These are phyloP conservation scores for Ochropleura leucogaster DNA, from an alignment of 2,888 invertebrate species.

Conservation along the genomic window DNA sequence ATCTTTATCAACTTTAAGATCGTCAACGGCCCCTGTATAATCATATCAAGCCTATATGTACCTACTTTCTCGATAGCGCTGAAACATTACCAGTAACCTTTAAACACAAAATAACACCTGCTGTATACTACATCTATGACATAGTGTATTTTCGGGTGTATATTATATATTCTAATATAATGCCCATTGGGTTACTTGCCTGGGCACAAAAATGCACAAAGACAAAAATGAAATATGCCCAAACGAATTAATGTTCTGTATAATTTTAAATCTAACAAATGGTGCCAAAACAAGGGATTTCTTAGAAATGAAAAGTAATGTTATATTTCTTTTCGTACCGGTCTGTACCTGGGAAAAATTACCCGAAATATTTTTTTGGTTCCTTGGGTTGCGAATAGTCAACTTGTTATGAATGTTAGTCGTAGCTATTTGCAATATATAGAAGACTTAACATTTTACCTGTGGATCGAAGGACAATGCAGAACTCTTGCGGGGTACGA, in stretches of 20 bases:
- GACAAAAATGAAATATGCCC: not conserved
- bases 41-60: not conserved
- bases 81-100: not conserved
- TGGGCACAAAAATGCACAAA: too few relatives aligned
- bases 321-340: not conserved
- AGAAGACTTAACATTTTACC: not conserved
- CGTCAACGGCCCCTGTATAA: not conserved
- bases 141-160: not conserved
- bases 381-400: not conserved
- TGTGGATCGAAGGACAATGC: not conserved
- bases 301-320: not conserved
- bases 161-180: not conserved
- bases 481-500: not conserved
- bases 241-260: too few relatives aligned
- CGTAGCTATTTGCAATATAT: not conserved
- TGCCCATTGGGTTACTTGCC: not conserved
- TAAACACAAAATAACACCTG: not conserved
- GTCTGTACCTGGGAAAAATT: not conserved
- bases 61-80: not conserved
- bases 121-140: not conserved
- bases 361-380: not conserved
- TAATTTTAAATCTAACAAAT: not conserved
- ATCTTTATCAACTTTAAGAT: conserved; percentile 85
- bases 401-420: not conserved
- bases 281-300: not conserved